Evolutionary conservation across 2,113 vertebrate species (phyloP).

Genomic region (Eidolon helvum): DNA sequence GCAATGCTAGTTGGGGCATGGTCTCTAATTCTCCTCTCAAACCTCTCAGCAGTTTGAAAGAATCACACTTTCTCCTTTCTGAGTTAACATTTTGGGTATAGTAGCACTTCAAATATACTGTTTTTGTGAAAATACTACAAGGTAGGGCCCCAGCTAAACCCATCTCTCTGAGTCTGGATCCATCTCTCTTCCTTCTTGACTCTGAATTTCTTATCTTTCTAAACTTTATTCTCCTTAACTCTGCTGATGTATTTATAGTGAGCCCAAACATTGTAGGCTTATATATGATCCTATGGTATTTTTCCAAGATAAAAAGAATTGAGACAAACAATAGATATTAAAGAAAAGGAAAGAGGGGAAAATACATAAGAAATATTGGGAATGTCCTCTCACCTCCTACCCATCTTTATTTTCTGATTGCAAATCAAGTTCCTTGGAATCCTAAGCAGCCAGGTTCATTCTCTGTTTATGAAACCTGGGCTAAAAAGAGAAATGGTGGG

Average conservation of each 20-base stretch:
- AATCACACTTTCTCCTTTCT: neutral
- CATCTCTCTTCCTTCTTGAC: conserved; percentile 36
- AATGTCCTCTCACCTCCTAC: neutral
- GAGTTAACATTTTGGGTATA: neutral
- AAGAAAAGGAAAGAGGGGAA: neutral
- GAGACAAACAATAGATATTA: neutral
- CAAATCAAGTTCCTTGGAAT: conserved; percentile 5
- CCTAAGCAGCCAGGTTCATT: neutral
- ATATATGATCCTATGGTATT: neutral
- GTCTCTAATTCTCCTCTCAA: neutral
- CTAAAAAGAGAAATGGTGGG: neutral
- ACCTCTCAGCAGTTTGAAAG: neutral
- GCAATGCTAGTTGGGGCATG: neutral
- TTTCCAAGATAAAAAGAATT: conserved; percentile 41
- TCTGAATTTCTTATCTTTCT: conserved; percentile 36
- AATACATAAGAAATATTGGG: neutral
- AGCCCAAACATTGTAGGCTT: conserved; percentile 31
- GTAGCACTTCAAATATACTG: neutral
- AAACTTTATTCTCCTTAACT: conserved; percentile 39
- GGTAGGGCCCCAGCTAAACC: neutral
- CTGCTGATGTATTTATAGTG: conserved; percentile 61
- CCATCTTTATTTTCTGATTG: neutral
- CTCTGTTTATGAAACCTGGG: neutral
- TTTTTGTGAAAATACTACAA: neutral
- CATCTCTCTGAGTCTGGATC: neutral